Evolutionary conservation across 2,888 invertebrate species (phyloP), one percentile per base, ranked within the genome.

Genomic region (Drosophila melanocephala): DNA sequence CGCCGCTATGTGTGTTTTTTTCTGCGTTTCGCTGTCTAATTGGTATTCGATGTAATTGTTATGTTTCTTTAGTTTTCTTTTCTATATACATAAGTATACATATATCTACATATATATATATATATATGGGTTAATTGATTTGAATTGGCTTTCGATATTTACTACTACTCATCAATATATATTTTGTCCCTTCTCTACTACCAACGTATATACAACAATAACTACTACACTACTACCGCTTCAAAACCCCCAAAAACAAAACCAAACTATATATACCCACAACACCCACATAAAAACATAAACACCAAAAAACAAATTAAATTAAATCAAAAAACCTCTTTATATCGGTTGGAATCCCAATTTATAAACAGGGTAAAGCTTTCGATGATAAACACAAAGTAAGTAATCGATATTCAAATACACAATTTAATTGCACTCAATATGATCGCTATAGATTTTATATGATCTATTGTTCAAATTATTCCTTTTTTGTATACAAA

Each of bases 371-470:
- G 92, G 92, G 92, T 89, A 92, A 92, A 91, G 92, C 89, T 79
- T 83, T 90, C 79, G 92, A 92, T 76, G 92, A 92, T 73, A 92
- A 92, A 87, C 83, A 89, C 83, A 86, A 87, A 81, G 92, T 92
- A 92, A 92, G 92, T 92, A 83, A 74, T 71, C 77, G 75, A 86
- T 28, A 74, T 72, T 79, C 75, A 58, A 42, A 68, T 53, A 51
- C 44, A 67, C 57, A 50, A 58, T 26, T 73, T 68, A 68, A 44
- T 56, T 55, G 58, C 50, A 81, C 64, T 22, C 50, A 68, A 68
- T 56, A 10, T 42, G 77, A 65, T 60, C 67, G 28, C n/a, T 50
- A 33, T 50, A 59, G 19, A 19, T 12, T 56, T 37, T n/a, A 56
- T n/a, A 16, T n/a, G 65, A 75, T 75, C 33, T 55, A 42, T 78